Evolutionary conservation across 2,797 vertebrate species (phyloP), one percentile per base, ranked within the genome.

Genomic region (Microctenopoma lineatum): DNA sequence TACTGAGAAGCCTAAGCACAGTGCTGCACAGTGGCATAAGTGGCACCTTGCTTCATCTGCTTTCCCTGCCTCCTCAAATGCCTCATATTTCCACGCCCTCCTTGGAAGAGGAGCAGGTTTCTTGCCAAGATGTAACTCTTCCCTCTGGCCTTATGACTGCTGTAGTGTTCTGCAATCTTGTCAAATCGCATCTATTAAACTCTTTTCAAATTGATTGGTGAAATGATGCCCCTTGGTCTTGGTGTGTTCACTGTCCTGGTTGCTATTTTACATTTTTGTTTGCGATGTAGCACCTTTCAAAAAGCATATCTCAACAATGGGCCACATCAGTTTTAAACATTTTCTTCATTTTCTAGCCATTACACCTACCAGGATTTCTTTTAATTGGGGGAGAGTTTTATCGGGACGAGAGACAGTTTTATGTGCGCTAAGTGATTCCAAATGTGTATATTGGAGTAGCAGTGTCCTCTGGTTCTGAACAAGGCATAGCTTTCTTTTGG

Each of bases 1-100:
- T 90, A 89, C 87, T 90, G 89, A 90, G 83, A 86, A 84, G 71
- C 66, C 74, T 60, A 69, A 86, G 81, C 87, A 85, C 83, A 81
- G 84, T 63, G 78, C 76, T 87, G 84, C 80, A 64, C 70, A 71
- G 84, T 73, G 44, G 75, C 80, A 70, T 60, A 65, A 71, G 73
- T 70, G 73, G 87, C 87, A 80, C 80, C 70, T 79, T 75, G 81
- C 70, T 81, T 75, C 29, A 58, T 79, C 71, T 70, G 72, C 73
- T 75, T 38, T 74, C 65, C 73, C 63, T 55, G 46, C 51, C 56
- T 14, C 71, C 66, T 63, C 13, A 52, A 75, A 66, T 51, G 14
- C 72, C 56, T 81, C 64, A 52, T 63, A 47, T 68, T n/a, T 73
- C 73, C 52, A 32, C 39, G 36, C 46, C 64, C 62, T 77, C 65